Conservation (phyloP, 2,113 vertebrate species). For the Sitta europaea region DNA sequence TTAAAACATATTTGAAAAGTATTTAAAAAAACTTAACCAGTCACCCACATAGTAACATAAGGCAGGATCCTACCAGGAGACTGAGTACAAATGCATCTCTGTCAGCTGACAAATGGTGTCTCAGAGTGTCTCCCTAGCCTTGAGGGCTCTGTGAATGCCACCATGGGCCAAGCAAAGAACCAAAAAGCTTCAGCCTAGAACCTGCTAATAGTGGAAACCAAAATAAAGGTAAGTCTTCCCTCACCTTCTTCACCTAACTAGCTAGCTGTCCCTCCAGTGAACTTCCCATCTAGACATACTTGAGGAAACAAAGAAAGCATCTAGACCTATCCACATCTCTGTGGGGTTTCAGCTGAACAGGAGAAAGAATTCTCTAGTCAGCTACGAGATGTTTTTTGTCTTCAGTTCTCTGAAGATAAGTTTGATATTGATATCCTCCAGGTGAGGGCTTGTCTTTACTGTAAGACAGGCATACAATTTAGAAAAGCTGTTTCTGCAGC, state of each 20-base stretch:
- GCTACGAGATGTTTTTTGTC: background rate
- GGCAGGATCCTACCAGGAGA: background rate
- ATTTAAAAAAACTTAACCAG: background rate
- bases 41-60: background rate
- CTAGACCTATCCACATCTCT: background rate
- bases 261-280: background rate
- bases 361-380: background rate
- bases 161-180: background rate
- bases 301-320: background rate
- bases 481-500: background rate
- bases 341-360: background rate
- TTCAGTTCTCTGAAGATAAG: background rate
- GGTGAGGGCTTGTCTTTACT: background rate
- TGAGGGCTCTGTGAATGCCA: background rate
- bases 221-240: background rate
- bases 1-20: background rate
- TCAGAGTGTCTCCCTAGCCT: fast-evolving
- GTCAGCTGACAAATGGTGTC: background rate
- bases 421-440: background rate
- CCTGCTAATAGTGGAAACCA: background rate
- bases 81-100: background rate
- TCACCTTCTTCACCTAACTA: background rate
- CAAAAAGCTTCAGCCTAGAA: background rate
- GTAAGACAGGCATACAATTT: background rate
- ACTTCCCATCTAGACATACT: background rate